Percentiles rank a stretch among this genome's conserved stretches.
These are phyloP conservation scores for Dyspetes luteomarginatus DNA, from an alignment of 2,888 invertebrate genomes.

Conservation along the genomic window DNA sequence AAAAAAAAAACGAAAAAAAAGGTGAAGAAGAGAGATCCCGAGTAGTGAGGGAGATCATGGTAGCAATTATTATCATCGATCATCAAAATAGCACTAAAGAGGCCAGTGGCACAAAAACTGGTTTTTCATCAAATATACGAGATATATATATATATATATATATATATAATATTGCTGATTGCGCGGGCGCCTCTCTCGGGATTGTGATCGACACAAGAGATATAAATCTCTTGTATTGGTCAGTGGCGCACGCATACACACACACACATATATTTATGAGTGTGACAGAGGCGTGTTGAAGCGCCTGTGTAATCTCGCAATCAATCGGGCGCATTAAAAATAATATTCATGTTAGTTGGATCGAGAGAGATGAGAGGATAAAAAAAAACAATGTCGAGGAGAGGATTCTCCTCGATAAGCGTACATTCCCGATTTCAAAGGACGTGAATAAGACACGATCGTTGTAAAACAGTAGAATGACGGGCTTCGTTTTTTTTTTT, in stretches of 20 bases:
- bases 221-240: conserved; percentile 41
- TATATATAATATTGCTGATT: too few relatives aligned
- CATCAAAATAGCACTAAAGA: conserved; percentile 58
- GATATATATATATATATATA: not conserved
- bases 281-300: not conserved
- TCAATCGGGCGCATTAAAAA: conserved; percentile 26
- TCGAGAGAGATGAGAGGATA: not conserved
- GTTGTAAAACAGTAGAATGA: not conserved
- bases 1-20: not conserved
- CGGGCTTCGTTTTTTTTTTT: conserved; percentile 20
- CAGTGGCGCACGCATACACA: conserved; percentile 34
- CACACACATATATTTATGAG: not conserved
- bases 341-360: not conserved
- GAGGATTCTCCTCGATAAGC: conserved; percentile 48
- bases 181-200: not conserved
- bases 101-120: conserved; percentile 52
- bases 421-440: conserved; percentile 1
- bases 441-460: conserved; percentile 14
- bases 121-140: conserved; percentile 44
- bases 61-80: conserved; percentile 31
- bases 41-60: conserved; percentile 36
- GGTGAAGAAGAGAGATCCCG: conserved; percentile 6
- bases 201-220: not conserved
- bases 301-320: conserved; percentile 41
- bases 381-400: conserved; percentile 34